Evolutionary conservation across 2,888 invertebrate species (phyloP).

Genomic region (Molorchus minor): DNA sequence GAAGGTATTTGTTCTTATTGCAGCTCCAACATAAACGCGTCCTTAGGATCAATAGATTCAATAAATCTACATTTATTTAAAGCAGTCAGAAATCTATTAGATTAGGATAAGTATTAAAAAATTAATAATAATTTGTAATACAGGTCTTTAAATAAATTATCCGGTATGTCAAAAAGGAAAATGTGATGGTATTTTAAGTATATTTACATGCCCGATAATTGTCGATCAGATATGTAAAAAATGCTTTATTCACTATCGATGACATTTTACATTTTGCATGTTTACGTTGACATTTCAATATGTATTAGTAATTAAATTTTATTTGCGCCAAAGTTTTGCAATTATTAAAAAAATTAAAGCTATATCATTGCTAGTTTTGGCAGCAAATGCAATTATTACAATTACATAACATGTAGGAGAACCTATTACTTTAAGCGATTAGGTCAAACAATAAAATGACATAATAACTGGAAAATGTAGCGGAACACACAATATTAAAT

Average conservation of each 20-base stretch:
- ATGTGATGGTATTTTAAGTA: constrained; percentile 1
- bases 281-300: constrained; percentile 16
- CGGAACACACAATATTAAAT: constrained; percentile 21
- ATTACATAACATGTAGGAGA: constrained; percentile 23
- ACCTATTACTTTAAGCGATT: constrained; percentile 7
- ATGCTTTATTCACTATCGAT: constrained; percentile 8
- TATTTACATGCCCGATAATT: constrained; percentile 11
- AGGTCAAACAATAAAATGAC: constrained; percentile 10
- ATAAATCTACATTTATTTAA: too few relatives aligned
- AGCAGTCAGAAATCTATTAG: too few relatives aligned
- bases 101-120: too few relatives aligned
- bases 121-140: too few relatives aligned
- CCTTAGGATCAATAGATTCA: too few relatives aligned
- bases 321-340: constrained; percentile 14
- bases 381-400: constrained; percentile 14
- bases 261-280: constrained; percentile 10
- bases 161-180: not conserved
- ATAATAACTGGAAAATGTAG: constrained; percentile 4
- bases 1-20: too few relatives aligned
- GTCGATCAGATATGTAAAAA: constrained; percentile 18
- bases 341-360: constrained; percentile 24
- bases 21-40: too few relatives aligned
- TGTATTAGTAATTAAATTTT: constrained; percentile 13
- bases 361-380: constrained; percentile 11
- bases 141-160: too few relatives aligned